Conservation (phyloP, 2,888 invertebrate species). For the Chalcis sispes region DNA sequence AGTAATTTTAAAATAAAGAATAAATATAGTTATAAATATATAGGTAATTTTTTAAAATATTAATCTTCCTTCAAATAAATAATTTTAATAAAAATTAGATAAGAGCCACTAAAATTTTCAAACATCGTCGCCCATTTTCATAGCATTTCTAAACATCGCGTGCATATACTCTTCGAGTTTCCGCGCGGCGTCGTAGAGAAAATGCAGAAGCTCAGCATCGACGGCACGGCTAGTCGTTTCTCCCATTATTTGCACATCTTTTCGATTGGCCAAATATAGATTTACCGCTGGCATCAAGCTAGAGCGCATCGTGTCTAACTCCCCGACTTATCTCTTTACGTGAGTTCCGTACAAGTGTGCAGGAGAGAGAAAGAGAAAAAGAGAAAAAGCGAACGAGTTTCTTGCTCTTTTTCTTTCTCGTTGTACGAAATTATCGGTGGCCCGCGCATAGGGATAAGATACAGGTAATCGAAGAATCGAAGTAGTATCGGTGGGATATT, state of each 20-base stretch:
- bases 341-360: not conserved
- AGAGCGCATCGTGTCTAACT: not conserved
- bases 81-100: not conserved
- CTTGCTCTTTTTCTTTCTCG: too few species aligned
- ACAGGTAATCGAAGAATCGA: too few species aligned
- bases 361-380: not conserved
- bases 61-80: too few species aligned
- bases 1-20: too few species aligned
- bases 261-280: constrained; percentile 73
- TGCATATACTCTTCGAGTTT: not conserved
- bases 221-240: constrained; percentile 31
- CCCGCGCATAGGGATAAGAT: too few species aligned
- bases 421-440: too few species aligned
- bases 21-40: too few species aligned
- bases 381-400: not conserved
- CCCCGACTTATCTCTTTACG: not conserved
- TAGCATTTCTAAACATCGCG: not conserved
- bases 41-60: too few species aligned
- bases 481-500: too few species aligned
- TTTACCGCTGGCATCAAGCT: constrained; percentile 66
- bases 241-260: constrained; percentile 58
- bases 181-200: not conserved
- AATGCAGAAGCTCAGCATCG: not conserved
- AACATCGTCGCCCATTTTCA: constrained; percentile 20
- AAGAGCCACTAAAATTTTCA: constrained; percentile 8